These are phyloP conservation scores for Macrobrachium nipponense DNA, from an alignment of 1,140 invertebrate genomes.

Conservation along the genomic window DNA sequence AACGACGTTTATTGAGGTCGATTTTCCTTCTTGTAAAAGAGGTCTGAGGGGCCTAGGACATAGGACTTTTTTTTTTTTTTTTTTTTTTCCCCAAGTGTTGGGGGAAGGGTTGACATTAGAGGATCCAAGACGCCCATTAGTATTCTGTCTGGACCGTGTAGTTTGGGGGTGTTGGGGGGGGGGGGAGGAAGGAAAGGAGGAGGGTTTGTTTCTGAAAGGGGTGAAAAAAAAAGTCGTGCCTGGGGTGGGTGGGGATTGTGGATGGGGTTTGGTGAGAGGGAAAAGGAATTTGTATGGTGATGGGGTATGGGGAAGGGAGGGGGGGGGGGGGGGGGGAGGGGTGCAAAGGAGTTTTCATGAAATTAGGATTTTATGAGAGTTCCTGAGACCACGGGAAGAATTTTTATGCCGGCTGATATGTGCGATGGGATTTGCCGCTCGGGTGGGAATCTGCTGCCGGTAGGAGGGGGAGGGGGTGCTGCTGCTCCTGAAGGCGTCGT, in stretches of 20 bases:
- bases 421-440: slow-evolving; percentile 10
- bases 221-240: neutral
- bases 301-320: neutral
- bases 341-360: slow-evolving; percentile 5
- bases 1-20: no score
- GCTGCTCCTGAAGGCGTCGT: neutral
- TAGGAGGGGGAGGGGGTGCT: neutral
- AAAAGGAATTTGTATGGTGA: no score
- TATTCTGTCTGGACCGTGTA: neutral
- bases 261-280: neutral
- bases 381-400: slow-evolving; percentile 10
- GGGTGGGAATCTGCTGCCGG: neutral
- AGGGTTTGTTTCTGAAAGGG: neutral
- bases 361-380: slow-evolving; percentile 27
- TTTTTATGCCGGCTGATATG: slow-evolving; percentile 18
- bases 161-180: neutral
- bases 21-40: no score
- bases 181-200: neutral
- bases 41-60: no score
- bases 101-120: neutral
- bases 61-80: no score
- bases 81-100: no score
- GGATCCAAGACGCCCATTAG: slow-evolving; percentile 12
- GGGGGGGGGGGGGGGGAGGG: neutral
- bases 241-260: neutral